Conservation (phyloP, 2,113 vertebrate species). For the Corythornis cristatus region DNA sequence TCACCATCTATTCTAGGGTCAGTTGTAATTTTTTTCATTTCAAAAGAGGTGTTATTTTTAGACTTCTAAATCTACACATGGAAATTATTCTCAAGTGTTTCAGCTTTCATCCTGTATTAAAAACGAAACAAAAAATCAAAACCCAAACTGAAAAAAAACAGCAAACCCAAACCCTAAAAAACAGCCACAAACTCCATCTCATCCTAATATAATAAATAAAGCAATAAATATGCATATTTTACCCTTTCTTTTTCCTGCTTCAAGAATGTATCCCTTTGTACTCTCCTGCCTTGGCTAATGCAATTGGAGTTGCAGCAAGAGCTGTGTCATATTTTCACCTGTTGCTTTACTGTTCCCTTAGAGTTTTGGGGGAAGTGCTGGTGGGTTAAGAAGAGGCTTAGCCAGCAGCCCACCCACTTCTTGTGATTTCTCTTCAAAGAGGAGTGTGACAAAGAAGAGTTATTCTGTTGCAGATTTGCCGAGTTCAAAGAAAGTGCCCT, state of each 20-base stretch:
- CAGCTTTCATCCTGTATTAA: not conserved
- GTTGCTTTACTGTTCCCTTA: not conserved
- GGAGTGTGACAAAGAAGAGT: constrained; percentile 31
- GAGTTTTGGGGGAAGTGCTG: not conserved
- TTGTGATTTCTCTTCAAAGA: constrained; percentile 49
- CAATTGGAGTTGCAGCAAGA: not conserved
- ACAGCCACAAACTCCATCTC: not conserved
- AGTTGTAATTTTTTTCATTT: not conserved
- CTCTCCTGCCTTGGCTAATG: not conserved
- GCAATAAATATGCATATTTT: no score
- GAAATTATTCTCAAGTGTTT: constrained; percentile 50
- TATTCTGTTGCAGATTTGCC: constrained; percentile 32
- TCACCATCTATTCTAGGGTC: constrained; percentile 24
- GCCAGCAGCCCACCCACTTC: not conserved
- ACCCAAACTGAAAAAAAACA: not conserved
- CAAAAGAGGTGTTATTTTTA: constrained; percentile 55
- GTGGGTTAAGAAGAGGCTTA: constrained; percentile 1
- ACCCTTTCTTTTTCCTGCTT: not conserved
- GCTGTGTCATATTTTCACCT: not conserved
- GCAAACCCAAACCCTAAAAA: no score
- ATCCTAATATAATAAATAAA: not conserved
- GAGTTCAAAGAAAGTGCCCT: constrained; percentile 33
- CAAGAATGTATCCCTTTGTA: not conserved
- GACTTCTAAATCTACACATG: constrained; percentile 9
- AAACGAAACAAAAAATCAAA: not conserved